Base-by-base conservation (phyloP, 2,888 invertebrate species). In the Gastracanthus pulcherrimus region DNA sequence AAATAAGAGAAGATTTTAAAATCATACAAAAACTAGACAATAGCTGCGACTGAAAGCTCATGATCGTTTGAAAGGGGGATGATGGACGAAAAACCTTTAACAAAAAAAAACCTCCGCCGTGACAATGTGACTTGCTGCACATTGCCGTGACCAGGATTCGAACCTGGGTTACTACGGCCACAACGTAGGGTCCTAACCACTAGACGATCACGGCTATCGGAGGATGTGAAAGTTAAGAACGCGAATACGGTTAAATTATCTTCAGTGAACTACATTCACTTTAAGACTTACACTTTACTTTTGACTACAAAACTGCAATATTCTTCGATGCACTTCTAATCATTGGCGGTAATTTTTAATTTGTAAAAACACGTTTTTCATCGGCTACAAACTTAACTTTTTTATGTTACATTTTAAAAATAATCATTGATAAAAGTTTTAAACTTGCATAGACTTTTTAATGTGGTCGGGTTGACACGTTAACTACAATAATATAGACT, bases 151-250 rank as follows among this genome's bases (percentile, higher is more conserved):
- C 91, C 91, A 91, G 91, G 91, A 91, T 91, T 91, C 91, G 91
- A 91, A 91, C 91, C 91, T 91, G 91, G 91, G 91, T 91, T 91
- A 90, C 91, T 91, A 91, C 91, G 91, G 91, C 91, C 91, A 91
- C 91, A 91, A 91, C 91, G 91, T 91, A 90, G 90, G 90, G 91
- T 91, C 91, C 89, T 91, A 88, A 90, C 89, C 89, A 90, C 89
- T 89, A 90, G 91, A 91, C 90, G 90, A 90, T 90, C 90, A 90
- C 90, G 90, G 90, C 89, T 89, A 86, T 74, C 84, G 83, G 86
- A 88, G 88, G 85, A 85, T 60, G 23, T 29, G 26, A 58, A 36
- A 51, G 51, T 51, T 51, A 51, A 55, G 23, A 55, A 55, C 55
- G 26, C 0, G 55, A 23, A 6, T 55, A 19, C 26, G 55, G 55